These are phyloP conservation scores for Boloria euphrosyne DNA, from an alignment of 2,888 invertebrate species.

Conservation along the genomic window DNA sequence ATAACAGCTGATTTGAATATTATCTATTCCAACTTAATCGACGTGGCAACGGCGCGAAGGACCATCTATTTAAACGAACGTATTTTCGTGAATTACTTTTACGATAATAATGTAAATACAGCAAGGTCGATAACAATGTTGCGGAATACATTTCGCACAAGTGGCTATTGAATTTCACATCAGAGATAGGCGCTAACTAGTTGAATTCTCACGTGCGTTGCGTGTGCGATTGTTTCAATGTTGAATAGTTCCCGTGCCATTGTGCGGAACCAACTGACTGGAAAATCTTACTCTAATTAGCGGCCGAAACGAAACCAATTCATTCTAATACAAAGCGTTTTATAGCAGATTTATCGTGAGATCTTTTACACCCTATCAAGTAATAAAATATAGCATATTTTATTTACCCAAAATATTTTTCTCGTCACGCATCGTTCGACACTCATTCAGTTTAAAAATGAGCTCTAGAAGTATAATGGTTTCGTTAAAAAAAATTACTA, in stretches of 20 bases:
- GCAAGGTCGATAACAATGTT: conserved; percentile 23
- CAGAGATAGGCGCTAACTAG: conserved; percentile 29
- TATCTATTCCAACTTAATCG: background rate
- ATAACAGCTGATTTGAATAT: conserved; percentile 14
- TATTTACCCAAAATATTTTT: background rate
- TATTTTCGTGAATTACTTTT: conserved; percentile 12
- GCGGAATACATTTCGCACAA: conserved; percentile 22
- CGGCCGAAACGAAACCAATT: conserved; percentile 53
- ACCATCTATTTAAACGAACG: background rate
- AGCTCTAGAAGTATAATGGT: too few species aligned
- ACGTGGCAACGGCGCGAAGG: conserved; percentile 6
- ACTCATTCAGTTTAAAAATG: too few species aligned
- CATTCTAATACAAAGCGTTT: conserved; percentile 46
- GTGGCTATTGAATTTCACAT: conserved; percentile 30
- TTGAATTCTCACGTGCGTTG: conserved; percentile 49
- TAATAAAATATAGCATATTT: background rate
- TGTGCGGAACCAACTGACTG: conserved; percentile 58
- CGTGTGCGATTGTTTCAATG: conserved; percentile 55
- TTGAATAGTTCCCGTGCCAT: conserved; percentile 66
- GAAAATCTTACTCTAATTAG: conserved; percentile 69
- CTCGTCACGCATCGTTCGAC: too few species aligned
- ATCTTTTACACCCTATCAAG: conserved; percentile 16
- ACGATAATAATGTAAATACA: conserved; percentile 16
- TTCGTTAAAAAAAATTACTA: too few species aligned
- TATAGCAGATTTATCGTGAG: conserved; percentile 20